These are phyloP conservation scores for Nasonovia ribisnigri DNA, from an alignment of 2,888 invertebrate species.

Conservation along the genomic window DNA sequence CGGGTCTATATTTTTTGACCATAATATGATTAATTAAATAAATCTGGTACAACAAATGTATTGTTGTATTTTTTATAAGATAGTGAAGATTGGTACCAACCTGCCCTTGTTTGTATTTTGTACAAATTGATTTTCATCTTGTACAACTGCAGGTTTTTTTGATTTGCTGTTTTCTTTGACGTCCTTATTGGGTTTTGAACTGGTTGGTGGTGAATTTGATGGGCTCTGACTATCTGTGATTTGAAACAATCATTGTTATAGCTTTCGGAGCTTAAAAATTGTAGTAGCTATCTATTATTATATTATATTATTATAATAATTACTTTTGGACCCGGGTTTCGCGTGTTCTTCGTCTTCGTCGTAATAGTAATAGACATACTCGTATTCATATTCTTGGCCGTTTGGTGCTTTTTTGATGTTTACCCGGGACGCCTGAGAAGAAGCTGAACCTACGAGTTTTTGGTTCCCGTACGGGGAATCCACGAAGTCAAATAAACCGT, in stretches of 20 bases:
- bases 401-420: constrained; percentile 91
- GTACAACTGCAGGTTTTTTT: constrained; percentile 32
- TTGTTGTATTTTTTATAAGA: background rate
- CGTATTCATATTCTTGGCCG: constrained; percentile 91
- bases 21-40: background rate
- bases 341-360: constrained; percentile 82
- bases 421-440: constrained; percentile 76
- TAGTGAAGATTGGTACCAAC: constrained; percentile 15
- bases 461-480: constrained; percentile 69
- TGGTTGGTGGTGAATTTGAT: constrained; percentile 44
- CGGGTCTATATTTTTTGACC: background rate
- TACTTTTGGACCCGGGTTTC: constrained; percentile 63
- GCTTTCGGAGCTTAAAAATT: background rate
- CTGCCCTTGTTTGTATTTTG: constrained; percentile 48
- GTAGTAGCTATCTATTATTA: too few species aligned
- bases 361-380: constrained; percentile 91
- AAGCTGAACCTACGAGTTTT: constrained; percentile 67
- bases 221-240: constrained; percentile 12
- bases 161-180: constrained; percentile 33
- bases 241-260: constrained; percentile 12
- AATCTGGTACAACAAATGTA: background rate
- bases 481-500: constrained; percentile 69
- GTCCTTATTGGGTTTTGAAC: constrained; percentile 37
- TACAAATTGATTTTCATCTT: constrained; percentile 51
- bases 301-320: background rate